A percentile compares a stretch with the other conserved stretches of the same genome.
Conservation (phyloP, 2,797 vertebrate species). For the Chelmon rostratus region DNA sequence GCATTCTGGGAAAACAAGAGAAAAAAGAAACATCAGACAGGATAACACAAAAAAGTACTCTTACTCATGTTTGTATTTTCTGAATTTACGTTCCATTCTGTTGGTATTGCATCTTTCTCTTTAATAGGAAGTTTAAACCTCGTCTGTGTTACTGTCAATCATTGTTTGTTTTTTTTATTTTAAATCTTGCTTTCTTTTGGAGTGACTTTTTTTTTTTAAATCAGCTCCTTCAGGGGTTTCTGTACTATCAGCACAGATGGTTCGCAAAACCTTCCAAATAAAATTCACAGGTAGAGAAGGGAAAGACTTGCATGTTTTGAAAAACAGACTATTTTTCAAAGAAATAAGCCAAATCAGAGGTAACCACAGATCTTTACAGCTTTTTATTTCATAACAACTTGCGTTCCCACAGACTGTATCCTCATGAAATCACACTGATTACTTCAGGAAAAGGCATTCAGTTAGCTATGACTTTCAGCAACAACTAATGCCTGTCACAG, state of each 20-base stretch:
- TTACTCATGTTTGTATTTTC: background rate
- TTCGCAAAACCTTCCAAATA: background rate
- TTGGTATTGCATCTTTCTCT: background rate
- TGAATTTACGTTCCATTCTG: background rate
- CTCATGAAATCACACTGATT: background rate
- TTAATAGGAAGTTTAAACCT: background rate
- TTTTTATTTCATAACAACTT: conserved; percentile 1
- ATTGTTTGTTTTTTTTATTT: background rate
- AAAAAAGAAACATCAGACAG: conserved; percentile 1
- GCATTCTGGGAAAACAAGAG: conserved; percentile 89
- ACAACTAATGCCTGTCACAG: background rate
- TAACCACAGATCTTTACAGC: background rate
- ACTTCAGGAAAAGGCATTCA: background rate
- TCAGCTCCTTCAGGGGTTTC: background rate
- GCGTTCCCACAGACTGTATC: too few species aligned
- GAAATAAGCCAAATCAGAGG: background rate
- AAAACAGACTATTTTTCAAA: too few species aligned
- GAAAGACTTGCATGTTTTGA: background rate
- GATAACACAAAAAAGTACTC: background rate
- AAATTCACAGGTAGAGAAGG: background rate
- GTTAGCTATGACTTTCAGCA: background rate
- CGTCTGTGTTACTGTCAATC: background rate
- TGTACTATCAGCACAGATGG: background rate
- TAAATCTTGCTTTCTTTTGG: background rate
- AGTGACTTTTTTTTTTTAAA: background rate